Base-by-base conservation (phyloP, 30 jellyfish, hydroid and myxozoan species). In the Clytia hemisphaerica region DNA sequence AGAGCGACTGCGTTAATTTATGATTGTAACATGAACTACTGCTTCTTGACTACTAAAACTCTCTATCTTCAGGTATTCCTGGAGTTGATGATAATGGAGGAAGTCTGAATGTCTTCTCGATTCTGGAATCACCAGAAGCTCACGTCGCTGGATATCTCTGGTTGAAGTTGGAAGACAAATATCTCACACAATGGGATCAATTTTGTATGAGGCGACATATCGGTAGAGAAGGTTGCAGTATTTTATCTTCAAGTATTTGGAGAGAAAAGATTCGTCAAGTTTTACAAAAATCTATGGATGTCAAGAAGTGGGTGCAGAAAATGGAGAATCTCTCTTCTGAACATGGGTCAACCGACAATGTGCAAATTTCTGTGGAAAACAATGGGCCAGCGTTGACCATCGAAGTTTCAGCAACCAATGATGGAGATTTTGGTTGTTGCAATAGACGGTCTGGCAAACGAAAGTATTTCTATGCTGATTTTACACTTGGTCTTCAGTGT, bases 111-210 rank as follows among this genome's bases (percentile, higher is more conserved):
- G 70, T 57, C 19, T 57, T 57, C 30, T 44, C 44, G 16, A n/a
- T 44, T 16, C 27, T 57, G 4, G 9, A 45, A 6, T 38, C 70
- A 1, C 49, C 70, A n/a, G 30, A 57, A 28, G 70, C 25, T 38
- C 70, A 57, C 30, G 25, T 7, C 6, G 70, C 7, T 25, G 70
- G 51, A 7, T 14, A 7, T 40, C 68, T 76, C 10, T 76, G 90
- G 90, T 70, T 76, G 25, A 46, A 67, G 46, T 58, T 75, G 61
- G 79, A 75, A 25, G 70, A 75, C 47, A 46, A 34, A 34, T 75
- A 75, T 35, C 29, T 75, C 71, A 5, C 21, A 29, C 88, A 75
- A 57, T 57, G 51, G 76, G 84, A 72, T 19, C 22, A 72, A 24
- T 67, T 53, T 14, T 72, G 84, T 21, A 10, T 72, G 48, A 10